Evolutionary conservation across 2,113 vertebrate genomes (phyloP).

Genomic region (Nothoprocta perdicaria): DNA sequence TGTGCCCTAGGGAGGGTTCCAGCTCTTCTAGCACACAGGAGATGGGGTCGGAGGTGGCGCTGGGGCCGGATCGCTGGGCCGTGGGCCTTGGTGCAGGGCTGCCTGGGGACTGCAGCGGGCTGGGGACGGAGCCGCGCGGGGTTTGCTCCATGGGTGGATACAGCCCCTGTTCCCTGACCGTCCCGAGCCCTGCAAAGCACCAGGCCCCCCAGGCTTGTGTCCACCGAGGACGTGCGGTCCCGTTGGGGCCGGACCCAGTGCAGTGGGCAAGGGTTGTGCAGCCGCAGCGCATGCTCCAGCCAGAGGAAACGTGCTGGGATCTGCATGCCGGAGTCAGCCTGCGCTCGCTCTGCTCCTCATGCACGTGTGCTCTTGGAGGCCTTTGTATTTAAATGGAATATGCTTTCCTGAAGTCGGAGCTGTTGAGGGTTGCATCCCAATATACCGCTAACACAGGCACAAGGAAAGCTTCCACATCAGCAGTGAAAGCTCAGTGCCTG

Average conservation of each 20-base stretch:
- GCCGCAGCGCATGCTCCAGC: neutral
- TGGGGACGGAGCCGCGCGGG: too few species aligned
- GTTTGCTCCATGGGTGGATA: too few species aligned
- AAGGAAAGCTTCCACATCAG: neutral
- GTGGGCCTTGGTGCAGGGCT: too few species aligned
- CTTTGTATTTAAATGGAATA: neutral
- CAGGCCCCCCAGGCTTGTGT: neutral
- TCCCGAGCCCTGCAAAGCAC: neutral
- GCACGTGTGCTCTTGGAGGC: neutral
- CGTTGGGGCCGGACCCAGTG: neutral
- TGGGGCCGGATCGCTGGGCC: too few species aligned
- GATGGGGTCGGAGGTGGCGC: too few species aligned
- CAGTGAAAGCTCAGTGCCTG: neutral
- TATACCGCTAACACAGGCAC: neutral
- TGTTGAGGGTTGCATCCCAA: neutral
- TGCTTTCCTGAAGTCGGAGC: neutral
- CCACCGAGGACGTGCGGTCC: constrained; percentile 6
- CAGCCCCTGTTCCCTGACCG: too few species aligned
- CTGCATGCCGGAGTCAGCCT: neutral
- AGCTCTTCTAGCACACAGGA: neutral
- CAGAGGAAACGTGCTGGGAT: neutral
- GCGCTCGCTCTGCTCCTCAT: neutral
- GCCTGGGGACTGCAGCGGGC: too few species aligned
- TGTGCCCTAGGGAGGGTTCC: neutral
- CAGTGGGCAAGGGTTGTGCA: constrained; percentile 6